Conservation (phyloP, 2,888 invertebrate genomes). For the Leptopilina myrica region DNA sequence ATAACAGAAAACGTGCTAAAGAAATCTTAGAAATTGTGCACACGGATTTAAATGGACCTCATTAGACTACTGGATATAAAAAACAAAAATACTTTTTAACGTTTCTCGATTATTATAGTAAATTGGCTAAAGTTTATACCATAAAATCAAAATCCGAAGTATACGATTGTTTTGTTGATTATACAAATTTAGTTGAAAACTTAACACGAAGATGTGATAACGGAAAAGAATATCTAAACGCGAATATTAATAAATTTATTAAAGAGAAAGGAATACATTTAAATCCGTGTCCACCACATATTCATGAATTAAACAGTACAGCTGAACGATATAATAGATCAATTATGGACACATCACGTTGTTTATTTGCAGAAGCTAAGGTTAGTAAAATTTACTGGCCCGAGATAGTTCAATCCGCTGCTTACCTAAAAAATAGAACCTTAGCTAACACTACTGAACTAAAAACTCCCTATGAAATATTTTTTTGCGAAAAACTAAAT, state of each 20-base stretch:
- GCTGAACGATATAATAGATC: constrained; percentile 6
- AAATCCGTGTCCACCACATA: too few relatives aligned
- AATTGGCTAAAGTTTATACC: neutral
- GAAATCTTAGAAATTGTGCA: constrained; percentile 18
- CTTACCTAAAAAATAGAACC: neutral
- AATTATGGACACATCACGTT: neutral
- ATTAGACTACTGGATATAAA: neutral
- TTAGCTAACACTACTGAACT: too few relatives aligned
- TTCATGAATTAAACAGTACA: neutral
- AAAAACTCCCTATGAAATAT: too few relatives aligned
- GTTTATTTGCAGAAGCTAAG: neutral
- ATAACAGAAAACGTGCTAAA: neutral
- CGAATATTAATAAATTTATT: neutral
- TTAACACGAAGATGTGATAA: constrained; percentile 33
- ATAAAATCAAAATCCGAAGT: constrained; percentile 11
- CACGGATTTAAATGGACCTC: constrained; percentile 43
- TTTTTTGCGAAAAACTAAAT: too few relatives aligned
- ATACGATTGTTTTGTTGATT: constrained; percentile 32
- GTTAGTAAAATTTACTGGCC: neutral
- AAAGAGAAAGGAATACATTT: neutral
- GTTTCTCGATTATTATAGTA: constrained; percentile 31
- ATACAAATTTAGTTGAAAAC: constrained; percentile 33
- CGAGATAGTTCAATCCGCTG: neutral
- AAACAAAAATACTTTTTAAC: constrained; percentile 7
- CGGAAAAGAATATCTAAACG: constrained; percentile 31